Evolutionary conservation across 1,140 invertebrate species (phyloP).

Genomic region (Globodera ellingtonae): DNA sequence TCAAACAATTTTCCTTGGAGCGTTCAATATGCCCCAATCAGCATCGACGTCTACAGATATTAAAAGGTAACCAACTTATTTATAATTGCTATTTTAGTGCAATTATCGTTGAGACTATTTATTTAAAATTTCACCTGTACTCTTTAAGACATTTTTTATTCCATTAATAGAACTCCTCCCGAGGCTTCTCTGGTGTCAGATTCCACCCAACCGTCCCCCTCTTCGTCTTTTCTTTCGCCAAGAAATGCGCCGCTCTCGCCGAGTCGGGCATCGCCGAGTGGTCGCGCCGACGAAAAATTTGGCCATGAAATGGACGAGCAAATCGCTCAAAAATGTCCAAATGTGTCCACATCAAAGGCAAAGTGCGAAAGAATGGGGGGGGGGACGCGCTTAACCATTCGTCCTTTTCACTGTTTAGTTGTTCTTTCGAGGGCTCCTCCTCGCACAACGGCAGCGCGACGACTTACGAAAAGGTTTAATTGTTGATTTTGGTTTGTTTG

Average conservation of each 20-base stretch:
- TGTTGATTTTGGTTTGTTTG: no score
- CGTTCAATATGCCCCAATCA: neutral
- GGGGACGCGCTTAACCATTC: neutral
- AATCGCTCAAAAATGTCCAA: neutral
- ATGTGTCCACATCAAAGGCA: neutral
- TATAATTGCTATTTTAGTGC: no score
- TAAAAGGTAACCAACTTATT: neutral
- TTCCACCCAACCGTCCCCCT: neutral
- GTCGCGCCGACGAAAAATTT: neutral
- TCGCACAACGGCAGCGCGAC: neutral
- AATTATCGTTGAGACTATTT: no score
- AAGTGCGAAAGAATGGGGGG: neutral
- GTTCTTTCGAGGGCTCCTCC: neutral
- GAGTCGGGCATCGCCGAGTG: neutral
- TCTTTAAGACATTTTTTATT: no score
- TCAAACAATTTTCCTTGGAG: constrained; percentile 24
- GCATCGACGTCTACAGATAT: neutral
- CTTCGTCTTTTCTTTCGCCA: neutral
- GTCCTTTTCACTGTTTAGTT: neutral
- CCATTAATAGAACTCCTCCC: no score
- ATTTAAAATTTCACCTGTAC: neutral
- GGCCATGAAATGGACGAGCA: neutral
- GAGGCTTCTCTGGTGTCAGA: neutral
- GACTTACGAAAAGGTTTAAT: no score
- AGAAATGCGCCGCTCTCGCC: neutral